Evolutionary conservation across 2,888 invertebrate genomes (phyloP), one percentile per base, ranked within the genome.

Genomic region (Drosophila maculinotata): DNA sequence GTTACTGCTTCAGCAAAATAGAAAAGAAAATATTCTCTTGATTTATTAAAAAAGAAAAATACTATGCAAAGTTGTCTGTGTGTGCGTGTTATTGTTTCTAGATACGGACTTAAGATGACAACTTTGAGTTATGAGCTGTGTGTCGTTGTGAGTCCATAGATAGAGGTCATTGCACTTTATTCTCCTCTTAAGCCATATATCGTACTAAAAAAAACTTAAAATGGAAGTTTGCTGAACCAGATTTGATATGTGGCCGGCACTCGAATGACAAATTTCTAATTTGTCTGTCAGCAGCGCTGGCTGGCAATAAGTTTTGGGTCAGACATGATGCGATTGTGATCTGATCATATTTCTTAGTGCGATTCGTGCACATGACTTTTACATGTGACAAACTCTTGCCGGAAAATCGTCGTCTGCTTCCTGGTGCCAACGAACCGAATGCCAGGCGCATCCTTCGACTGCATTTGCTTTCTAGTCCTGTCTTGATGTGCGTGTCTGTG

Each of bases 41-140:
- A 79, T 82, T 81, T 79, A 79, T 85, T 59, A 58, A 56, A 53
- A 48, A 47, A 17, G 28, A 15, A 12, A 31, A 9, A 45, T 10
- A 12, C 20, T 14, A 42, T 53, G 54, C 59, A 64, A 76, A 64
- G 45, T 36, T 51, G 31, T 58, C 38, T 56, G 35, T 53, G 57
- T 52, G 58, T 69, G 53, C 47, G 60, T 81, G 48, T 79, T 85
- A 79, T 79, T 79, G 85, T 82, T 82, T 85, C 76, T 53, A 71
- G 59, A 75, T 78, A 60, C 62, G 54, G 59, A 72, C 79, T 67
- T 51, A 81, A 79, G 85, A 76, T 79, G 79, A 85, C 79, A 85
- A 44, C 51, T 65, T 69, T 80, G 83, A 80, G 83, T 82, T 80
- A 85, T 79, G 79, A 82, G 72, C 39, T 69, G 56, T 60, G 47